Conservation (phyloP, 2,888 invertebrate genomes). For the Synanthedon myopaeformis region DNA sequence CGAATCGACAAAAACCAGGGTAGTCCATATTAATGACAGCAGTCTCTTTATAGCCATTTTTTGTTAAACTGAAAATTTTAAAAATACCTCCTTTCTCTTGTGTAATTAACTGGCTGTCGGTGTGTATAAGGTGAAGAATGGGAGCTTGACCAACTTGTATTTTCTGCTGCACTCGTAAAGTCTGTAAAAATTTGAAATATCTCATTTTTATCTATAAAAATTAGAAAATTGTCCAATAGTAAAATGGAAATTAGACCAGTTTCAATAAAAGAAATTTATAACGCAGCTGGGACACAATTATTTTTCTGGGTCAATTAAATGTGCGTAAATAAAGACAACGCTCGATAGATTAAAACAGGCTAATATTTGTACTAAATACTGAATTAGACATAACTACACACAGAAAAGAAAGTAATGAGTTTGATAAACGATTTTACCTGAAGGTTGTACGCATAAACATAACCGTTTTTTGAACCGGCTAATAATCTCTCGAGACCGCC, state of each 20-base stretch:
- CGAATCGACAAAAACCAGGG: conserved; percentile 79
- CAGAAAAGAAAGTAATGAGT: too few relatives aligned
- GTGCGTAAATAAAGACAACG: conserved; percentile 35
- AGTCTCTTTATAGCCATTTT: conserved; percentile 70
- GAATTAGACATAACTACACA: neutral
- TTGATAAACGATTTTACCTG: conserved; percentile 66
- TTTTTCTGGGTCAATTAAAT: conserved; percentile 50
- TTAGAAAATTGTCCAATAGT: neutral
- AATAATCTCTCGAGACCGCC: conserved; percentile 74
- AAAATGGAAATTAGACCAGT: neutral
- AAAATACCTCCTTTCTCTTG: conserved; percentile 81
- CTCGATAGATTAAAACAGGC: conserved; percentile 10
- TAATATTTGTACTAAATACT: neutral
- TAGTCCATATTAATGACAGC: conserved; percentile 72
- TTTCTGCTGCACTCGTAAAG: conserved; percentile 76
- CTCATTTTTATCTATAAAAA: neutral
- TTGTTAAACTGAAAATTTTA: conserved; percentile 74
- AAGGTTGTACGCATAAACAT: conserved; percentile 83
- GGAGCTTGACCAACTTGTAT: conserved; percentile 75
- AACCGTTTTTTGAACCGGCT: conserved; percentile 80
- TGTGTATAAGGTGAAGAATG: conserved; percentile 73
- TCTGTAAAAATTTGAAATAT: conserved; percentile 59
- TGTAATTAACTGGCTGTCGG: conserved; percentile 73
- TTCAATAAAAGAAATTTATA: neutral
- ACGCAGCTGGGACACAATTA: neutral